A percentile compares a stretch with the other conserved stretches of the same genome.
These are phyloP conservation scores for Pomacea canaliculata DNA, from an alignment of 2,888 invertebrate species.

Conservation along the genomic window DNA sequence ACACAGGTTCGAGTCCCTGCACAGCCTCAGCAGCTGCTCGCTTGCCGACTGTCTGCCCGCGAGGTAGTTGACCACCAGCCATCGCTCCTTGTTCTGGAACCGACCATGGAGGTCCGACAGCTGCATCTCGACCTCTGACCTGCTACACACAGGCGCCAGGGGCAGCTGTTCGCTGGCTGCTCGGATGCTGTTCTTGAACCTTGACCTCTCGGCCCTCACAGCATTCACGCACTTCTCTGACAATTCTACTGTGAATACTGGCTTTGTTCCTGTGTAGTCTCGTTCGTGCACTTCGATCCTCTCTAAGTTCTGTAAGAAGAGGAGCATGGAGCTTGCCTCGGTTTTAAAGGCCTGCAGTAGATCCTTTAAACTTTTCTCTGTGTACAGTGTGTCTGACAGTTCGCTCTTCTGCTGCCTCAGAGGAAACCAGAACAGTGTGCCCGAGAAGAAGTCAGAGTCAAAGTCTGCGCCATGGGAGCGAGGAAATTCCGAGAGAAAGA, in stretches of 20 bases:
- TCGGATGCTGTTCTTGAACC: conserved; percentile 8
- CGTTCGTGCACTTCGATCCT: conserved; percentile 42
- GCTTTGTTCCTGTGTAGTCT: neutral
- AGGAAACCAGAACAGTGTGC: conserved; percentile 20
- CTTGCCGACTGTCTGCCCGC: conserved; percentile 39
- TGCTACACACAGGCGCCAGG: neutral
- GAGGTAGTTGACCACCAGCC: conserved; percentile 42
- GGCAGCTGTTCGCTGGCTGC: conserved; percentile 18
- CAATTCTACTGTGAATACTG: conserved; percentile 15
- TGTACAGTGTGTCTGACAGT: conserved; percentile 14
- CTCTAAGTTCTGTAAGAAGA: conserved; percentile 18
- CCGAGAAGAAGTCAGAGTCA: neutral
- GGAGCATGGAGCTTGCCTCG: conserved; percentile 4
- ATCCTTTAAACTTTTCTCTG: conserved; percentile 3
- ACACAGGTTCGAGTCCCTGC: conserved; percentile 34
- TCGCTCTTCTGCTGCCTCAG: conserved; percentile 7
- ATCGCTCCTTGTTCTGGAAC: conserved; percentile 22
- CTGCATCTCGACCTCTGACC: conserved; percentile 14
- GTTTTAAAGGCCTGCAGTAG: conserved; percentile 5
- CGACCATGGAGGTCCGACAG: conserved; percentile 2
- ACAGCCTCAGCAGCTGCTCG: conserved; percentile 27
- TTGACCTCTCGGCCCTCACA: conserved; percentile 7
- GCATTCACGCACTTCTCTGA: neutral
- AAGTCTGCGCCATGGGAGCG: neutral
- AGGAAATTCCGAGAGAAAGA: neutral